Evolutionary conservation across 2,113 vertebrate species (phyloP).

Genomic region (Caretta caretta): DNA sequence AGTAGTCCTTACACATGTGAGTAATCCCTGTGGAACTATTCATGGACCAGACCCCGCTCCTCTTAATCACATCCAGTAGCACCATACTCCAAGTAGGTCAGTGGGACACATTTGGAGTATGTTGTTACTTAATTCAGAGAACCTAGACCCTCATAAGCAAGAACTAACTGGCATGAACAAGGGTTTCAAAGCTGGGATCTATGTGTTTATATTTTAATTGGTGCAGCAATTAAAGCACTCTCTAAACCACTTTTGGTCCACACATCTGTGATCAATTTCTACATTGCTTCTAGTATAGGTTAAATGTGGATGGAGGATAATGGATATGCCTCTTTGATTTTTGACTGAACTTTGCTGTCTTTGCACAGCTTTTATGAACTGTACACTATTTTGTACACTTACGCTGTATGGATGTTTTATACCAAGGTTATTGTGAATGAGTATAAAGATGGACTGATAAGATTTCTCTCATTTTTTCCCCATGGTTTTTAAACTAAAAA

Average conservation of each 20-base stretch:
- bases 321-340: slow-evolving; percentile 72
- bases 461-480: slow-evolving; percentile 19
- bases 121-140: neutral
- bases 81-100: accelerated
- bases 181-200: neutral
- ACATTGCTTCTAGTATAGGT: neutral
- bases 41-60: neutral
- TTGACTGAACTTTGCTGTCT: slow-evolving; percentile 79
- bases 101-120: neutral
- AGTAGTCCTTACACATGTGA: neutral
- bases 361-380: slow-evolving; percentile 82
- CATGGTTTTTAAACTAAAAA: slow-evolving; percentile 60
- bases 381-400: slow-evolving; percentile 83
- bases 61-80: neutral
- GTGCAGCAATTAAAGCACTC: neutral
- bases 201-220: slow-evolving; percentile 28
- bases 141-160: neutral
- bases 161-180: neutral
- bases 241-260: neutral
- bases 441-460: slow-evolving; percentile 55
- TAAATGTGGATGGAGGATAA: slow-evolving; percentile 54
- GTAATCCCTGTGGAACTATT: neutral
- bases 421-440: slow-evolving; percentile 80
- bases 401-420: slow-evolving; percentile 84
- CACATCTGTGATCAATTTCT: neutral